These are phyloP conservation scores for Pogonognathellus flavescens DNA, from an alignment of 1,140 invertebrate genomes.

Conservation along the genomic window DNA sequence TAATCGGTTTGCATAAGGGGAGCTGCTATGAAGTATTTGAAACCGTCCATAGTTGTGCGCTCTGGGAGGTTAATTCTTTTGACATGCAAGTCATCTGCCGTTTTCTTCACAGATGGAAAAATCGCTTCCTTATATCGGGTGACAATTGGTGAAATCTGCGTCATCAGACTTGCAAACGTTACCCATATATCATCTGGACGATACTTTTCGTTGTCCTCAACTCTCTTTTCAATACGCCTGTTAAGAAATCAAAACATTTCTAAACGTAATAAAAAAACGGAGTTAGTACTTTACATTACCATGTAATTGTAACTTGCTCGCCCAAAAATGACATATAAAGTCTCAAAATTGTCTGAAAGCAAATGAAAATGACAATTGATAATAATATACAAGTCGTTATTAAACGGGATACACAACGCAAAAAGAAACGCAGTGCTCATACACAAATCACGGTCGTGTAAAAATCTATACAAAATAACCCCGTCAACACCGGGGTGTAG, in stretches of 20 bases:
- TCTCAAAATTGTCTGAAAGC: no score
- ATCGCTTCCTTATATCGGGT: background rate
- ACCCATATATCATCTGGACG: slow-evolving; percentile 40
- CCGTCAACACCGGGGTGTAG: no score
- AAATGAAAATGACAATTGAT: no score
- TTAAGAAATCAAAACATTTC: background rate
- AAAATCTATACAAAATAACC: no score
- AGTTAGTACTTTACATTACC: no score
- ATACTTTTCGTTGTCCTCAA: slow-evolving; percentile 3
- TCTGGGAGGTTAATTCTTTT: slow-evolving; percentile 16
- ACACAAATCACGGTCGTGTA: no score
- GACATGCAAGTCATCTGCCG: background rate
- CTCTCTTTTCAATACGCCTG: background rate
- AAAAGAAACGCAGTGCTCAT: no score
- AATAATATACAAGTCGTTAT: no score
- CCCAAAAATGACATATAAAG: no score
- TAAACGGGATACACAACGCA: no score
- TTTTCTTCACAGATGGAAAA: background rate
- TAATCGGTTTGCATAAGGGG: background rate
- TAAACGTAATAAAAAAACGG: background rate
- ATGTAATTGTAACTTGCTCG: no score
- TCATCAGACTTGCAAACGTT: slow-evolving; percentile 42
- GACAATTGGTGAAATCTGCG: background rate
- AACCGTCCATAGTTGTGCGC: background rate
- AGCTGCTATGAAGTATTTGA: background rate